phyloP scores from a whole-genome alignment of 2,888 invertebrate genomes.

The Abscondita cerata region DNA sequence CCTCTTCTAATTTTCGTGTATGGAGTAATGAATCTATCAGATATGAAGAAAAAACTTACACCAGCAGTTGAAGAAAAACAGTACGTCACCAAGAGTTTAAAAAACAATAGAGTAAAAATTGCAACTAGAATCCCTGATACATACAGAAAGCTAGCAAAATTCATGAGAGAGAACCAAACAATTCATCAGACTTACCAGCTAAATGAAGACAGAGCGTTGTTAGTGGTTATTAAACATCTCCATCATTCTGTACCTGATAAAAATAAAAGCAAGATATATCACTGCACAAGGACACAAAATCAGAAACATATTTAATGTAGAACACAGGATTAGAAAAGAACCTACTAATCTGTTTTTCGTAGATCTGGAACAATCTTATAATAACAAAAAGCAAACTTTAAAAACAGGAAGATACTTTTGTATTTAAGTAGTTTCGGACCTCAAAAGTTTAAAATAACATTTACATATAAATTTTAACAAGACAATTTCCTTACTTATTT shows the following conservation, averaged over 20 bases:
- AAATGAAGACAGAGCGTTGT: not conserved
- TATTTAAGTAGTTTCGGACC: too few relatives aligned
- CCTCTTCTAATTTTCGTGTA: too few relatives aligned
- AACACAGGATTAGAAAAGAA: not conserved
- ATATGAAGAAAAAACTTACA: conserved; percentile 1
- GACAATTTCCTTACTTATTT: too few relatives aligned
- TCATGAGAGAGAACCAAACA: too few relatives aligned
- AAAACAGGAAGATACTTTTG: too few relatives aligned
- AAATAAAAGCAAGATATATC: too few relatives aligned
- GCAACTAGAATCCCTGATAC: too few relatives aligned
- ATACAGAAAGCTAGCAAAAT: not conserved
- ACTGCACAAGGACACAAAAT: not conserved
- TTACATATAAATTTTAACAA: too few relatives aligned
- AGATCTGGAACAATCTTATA: not conserved
- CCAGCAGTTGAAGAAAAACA: not conserved
- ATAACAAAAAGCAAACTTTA: not conserved
- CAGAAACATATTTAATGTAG: not conserved
- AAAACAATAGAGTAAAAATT: not conserved
- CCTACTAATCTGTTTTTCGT: not conserved
- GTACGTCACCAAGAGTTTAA: not conserved
- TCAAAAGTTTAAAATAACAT: too few relatives aligned
- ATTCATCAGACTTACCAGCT: too few relatives aligned
- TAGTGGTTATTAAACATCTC: not conserved
- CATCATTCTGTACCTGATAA: not conserved
- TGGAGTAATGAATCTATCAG: not conserved